Base-by-base conservation (phyloP, 2,888 invertebrate genomes). In the Drosophila quinaria region DNA sequence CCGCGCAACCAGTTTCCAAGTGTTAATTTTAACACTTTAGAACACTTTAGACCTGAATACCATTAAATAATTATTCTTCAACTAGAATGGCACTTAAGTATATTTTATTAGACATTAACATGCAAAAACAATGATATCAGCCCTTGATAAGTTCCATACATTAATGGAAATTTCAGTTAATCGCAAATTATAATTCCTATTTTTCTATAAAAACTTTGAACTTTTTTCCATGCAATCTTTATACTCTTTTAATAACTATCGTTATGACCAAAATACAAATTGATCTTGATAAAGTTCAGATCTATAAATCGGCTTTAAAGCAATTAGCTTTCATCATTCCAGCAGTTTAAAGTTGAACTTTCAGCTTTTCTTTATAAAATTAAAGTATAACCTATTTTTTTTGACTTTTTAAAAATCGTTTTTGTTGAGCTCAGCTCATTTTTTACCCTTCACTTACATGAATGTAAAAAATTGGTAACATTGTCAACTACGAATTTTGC, bases 1-100 rank as follows among this genome's bases (percentile, higher is more conserved):
- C 41, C 51, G 50, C 37, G 2, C 60, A 62, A 56, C 62, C 67
- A 55, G 67, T 62, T 67, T 44, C 13, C n/a, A 62, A 44, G 67
- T 62, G 62, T 67, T 42, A 67, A 67, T 56, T 46, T 44, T 56
- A 44, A 62, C 61, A 67, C 37, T 10, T 61, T 13, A 35, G 54
- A 61, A 55, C 61, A 60, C 25, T 46, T 25, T 11, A 54, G 54
- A 15, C 8, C 29, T 46, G 47, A 60, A 54, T 44, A 66, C 49
- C 46, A 59, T 59, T 59, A 65, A 65, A 47, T 59, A 52, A 60
- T 66, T 60, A 60, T 54, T 60, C 37, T 42, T 25, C 33, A 35
- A 22, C 60, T 49, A 44, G 61, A 54, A 54, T 54, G 35, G 49
- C 60, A 54, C 61, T 59, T 59, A 49, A 64, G 33, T 29, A 17